Evolutionary conservation across 2,113 vertebrate species (phyloP), one percentile per base, ranked within the genome.

Genomic region (Podarcis muralis): DNA sequence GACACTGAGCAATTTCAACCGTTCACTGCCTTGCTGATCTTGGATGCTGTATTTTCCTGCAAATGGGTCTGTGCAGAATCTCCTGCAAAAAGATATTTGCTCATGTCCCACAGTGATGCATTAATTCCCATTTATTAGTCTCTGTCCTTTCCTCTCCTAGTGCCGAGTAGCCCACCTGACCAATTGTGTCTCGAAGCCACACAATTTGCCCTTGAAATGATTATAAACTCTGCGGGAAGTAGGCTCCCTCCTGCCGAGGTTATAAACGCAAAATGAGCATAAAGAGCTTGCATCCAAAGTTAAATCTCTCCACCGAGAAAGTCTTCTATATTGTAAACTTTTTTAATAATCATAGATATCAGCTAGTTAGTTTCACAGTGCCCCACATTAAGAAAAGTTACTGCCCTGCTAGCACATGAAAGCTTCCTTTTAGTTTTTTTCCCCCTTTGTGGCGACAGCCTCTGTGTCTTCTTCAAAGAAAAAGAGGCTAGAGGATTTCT

Each of bases 181-280:
- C 87, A 77, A 88, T 83, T 88, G 87, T 57, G 23, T 77, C 59
- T 84, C n/a, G 25, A 84, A 84, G 81, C 81, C 62, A 35, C n/a
- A 88, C 72, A 78, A 83, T 88, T 88, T 77, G 81, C 87, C 72
- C 87, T 88, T 88, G 81, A 88, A 83, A 74, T 88, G 81, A 88
- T 88, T 88, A 88, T 88, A 84, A 88, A 88, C 87, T 71, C 87
- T 74, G 69, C 87, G 69, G 87, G 87, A 88, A 88, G 69, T 74
- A 78, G 43, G 37, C 27, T 69, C 81, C 74, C 81, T 88, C 87
- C 81, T 88, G 87, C 74, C 22, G 81, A 78, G 72, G 74, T 84
- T 78, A 88, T 88, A 88, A 88, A 88, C 87, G 77, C 87, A 84
- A 88, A 88, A 88, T 84, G 87, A 88, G 81, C 87, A 88, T 84